Conservation (phyloP, 2,888 invertebrate genomes). For the Acleris emargana region DNA sequence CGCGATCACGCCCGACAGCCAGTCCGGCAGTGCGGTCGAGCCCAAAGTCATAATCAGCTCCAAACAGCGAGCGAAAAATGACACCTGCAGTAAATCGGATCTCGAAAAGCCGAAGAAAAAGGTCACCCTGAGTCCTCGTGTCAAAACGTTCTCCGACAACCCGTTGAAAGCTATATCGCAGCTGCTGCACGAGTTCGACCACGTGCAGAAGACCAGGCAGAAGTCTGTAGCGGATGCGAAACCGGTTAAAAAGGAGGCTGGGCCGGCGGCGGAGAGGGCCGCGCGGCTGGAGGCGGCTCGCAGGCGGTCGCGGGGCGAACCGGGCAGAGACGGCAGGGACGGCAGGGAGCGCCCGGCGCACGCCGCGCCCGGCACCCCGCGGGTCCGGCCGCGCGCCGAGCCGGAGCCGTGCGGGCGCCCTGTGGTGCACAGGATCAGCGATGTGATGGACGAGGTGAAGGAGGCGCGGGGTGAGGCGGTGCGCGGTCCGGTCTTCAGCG, state of each 20-base stretch:
- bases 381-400: no score
- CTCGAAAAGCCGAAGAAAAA: conserved; percentile 51
- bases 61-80: conserved; percentile 49
- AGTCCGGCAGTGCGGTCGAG: conserved; percentile 45
- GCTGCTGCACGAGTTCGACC: conserved; percentile 68
- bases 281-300: conserved; percentile 47
- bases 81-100: conserved; percentile 40
- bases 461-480: conserved; percentile 78
- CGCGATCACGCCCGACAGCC: background rate
- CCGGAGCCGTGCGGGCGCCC: conserved; percentile 40
- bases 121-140: conserved; percentile 40
- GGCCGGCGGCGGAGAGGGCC: conserved; percentile 46
- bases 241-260: conserved; percentile 49
- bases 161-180: conserved; percentile 74
- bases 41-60: conserved; percentile 69
- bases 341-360: background rate
- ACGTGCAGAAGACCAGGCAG: conserved; percentile 61
- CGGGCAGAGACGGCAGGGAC: background rate
- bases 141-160: conserved; percentile 53
- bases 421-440: conserved; percentile 42
- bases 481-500: conserved; percentile 61
- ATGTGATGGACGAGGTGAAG: conserved; percentile 71
- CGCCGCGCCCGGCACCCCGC: no score
- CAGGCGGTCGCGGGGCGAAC: conserved; percentile 46
- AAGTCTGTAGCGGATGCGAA: conserved; percentile 51